phyloP scores from a whole-genome alignment of 1,140 invertebrate genomes.

The Hesperophylax magnus region DNA sequence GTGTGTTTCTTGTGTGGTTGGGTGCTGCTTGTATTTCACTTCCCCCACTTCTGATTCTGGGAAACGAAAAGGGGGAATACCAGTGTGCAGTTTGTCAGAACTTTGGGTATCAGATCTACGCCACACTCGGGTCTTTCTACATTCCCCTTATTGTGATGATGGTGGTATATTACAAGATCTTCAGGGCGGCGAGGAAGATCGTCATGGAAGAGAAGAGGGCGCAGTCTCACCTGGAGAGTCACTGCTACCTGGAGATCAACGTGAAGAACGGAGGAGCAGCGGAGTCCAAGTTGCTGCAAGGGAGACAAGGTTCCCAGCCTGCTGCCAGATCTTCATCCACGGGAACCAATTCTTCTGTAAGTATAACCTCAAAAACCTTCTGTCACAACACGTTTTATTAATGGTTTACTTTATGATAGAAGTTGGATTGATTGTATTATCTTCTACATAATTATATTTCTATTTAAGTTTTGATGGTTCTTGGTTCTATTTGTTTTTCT shows the following conservation, averaged over 20 bases:
- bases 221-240: slow-evolving; percentile 85
- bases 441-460: too few species aligned
- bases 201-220: slow-evolving; percentile 89
- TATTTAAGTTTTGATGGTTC: too few species aligned
- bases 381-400: too few species aligned
- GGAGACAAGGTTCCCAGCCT: slow-evolving; percentile 66
- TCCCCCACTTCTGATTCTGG: slow-evolving; percentile 88
- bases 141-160: slow-evolving; percentile 92
- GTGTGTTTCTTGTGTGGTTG: slow-evolving; percentile 91
- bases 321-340: slow-evolving; percentile 70
- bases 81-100: slow-evolving; percentile 89
- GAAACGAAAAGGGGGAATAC: slow-evolving; percentile 86
- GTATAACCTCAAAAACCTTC: slow-evolving; percentile 51
- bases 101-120: slow-evolving; percentile 91
- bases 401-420: too few species aligned
- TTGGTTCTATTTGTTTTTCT: too few species aligned
- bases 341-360: slow-evolving; percentile 78
- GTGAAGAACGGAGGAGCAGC: slow-evolving; percentile 79
- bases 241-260: slow-evolving; percentile 80
- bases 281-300: slow-evolving; percentile 72
- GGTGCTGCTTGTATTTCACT: slow-evolving; percentile 90
- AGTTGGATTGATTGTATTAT: too few species aligned
- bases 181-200: slow-evolving; percentile 86
- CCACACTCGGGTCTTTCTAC: slow-evolving; percentile 91
- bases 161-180: slow-evolving; percentile 93